These are phyloP conservation scores for Agelaius phoeniceus DNA, from an alignment of 2,113 vertebrate species.

Conservation along the genomic window DNA sequence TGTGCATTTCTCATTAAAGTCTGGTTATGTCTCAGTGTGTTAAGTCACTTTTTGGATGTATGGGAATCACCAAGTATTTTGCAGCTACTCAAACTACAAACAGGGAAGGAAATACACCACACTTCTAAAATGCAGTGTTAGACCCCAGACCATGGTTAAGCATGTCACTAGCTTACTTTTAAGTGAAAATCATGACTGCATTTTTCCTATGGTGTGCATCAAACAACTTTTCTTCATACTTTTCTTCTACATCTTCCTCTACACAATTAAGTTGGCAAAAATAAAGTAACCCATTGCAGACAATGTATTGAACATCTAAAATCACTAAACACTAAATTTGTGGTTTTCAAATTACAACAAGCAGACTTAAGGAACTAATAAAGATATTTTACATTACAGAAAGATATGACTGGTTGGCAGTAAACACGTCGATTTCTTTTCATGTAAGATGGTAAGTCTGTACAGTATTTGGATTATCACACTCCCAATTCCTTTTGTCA, in stretches of 20 bases:
- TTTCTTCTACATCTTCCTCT: neutral
- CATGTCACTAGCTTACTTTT: neutral
- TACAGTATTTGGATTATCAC: neutral
- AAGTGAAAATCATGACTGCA: neutral
- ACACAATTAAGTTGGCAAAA: neutral
- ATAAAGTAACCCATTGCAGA: neutral
- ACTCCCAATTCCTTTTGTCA: neutral
- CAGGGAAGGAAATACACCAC: neutral
- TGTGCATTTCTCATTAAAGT: neutral
- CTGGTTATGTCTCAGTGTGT: neutral
- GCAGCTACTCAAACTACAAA: neutral
- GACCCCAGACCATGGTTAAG: neutral
- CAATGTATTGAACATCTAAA: neutral
- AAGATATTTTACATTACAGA: neutral
- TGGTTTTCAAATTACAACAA: neutral
- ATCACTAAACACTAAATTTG: neutral
- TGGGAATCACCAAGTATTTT: neutral
- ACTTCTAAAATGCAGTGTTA: neutral
- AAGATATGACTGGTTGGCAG: neutral
- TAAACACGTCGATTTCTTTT: neutral
- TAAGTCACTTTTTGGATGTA: neutral
- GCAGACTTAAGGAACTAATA: neutral
- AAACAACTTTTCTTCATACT: neutral
- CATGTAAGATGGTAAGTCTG: neutral
- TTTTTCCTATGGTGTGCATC: neutral